These are phyloP conservation scores for Alexandromys fortis DNA, from an alignment of 2,113 vertebrate genomes.

Conservation along the genomic window DNA sequence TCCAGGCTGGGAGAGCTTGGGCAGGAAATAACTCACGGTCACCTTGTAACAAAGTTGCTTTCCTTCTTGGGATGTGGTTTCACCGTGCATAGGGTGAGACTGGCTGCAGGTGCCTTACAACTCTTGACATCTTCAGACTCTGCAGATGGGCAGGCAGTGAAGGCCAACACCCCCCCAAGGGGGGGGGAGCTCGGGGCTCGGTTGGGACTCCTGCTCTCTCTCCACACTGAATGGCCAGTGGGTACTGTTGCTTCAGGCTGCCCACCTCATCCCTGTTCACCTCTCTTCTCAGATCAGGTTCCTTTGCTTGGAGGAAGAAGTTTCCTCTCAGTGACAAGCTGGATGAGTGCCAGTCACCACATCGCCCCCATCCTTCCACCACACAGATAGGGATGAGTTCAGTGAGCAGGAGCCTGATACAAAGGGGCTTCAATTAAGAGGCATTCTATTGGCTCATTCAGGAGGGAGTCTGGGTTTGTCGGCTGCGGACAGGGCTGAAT, in stretches of 20 bases:
- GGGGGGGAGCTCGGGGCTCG: background rate
- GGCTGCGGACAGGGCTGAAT: constrained; percentile 20
- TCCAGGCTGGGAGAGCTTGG: background rate
- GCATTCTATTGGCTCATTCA: background rate
- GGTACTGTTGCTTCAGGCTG: background rate
- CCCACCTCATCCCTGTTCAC: background rate
- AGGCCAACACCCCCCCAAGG: too few relatives aligned
- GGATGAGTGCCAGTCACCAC: background rate
- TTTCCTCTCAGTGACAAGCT: background rate
- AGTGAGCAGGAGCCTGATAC: background rate
- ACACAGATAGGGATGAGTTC: background rate
- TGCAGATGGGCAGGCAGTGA: background rate
- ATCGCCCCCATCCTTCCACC: background rate
- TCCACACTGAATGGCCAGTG: background rate
- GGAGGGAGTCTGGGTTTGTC: background rate
- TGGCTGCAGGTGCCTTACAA: background rate
- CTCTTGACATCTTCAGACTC: background rate
- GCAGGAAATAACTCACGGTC: background rate
- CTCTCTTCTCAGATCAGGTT: background rate
- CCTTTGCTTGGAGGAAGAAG: background rate
- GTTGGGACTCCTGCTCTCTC: background rate
- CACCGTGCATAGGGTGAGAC: background rate
- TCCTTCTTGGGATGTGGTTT: background rate
- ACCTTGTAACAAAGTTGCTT: background rate
- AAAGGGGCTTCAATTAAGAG: background rate